Base-by-base conservation (phyloP, 2,888 invertebrate species). In the Eledone cirrhosa region DNA sequence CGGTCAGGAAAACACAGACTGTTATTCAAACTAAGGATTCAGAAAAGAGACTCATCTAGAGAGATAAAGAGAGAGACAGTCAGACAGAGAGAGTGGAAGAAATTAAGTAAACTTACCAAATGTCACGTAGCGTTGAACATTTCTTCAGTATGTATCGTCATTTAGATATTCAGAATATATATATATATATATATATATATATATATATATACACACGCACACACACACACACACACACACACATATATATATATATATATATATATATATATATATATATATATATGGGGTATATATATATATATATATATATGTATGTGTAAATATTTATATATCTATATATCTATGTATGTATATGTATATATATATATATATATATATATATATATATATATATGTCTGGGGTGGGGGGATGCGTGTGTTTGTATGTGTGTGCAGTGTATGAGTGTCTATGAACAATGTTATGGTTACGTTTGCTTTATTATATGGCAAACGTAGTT, bases 271-370 rank as follows among this genome's bases (percentile, higher is more conserved):
- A 53, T 53, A 53, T 53, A 53, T 53, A 53, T 53, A 53, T 53
- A 53, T 5, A 53, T 53, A 5, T 53, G n/a, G 19, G 5, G 31
- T 67, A 67, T 67, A 27, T 27, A 27, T 67, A 29, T 67, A 29
- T 67, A 27, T 29, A 67, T 67, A 29, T 67, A 67, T 69, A 33
- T 69, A 69, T 69, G 31, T 69, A 69, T 69, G 33, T 29, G 8
- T 29, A 69, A 29, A 69, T 33, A 33, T 69, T 29, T 69, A 33
- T 69, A 69, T 69, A 69, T 69, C 27, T 69, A 69, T 69, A 33
- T 69, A 69, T 69, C 27, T 69, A 31, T 33, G 29, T 69, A 69
- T 31, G 16, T 69, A 33, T 33, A 22, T 69, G 19, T 69, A 69
- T 33, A 22, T 69, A 33, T 69, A 33, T 69, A 69, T 69, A 69